Evolutionary conservation across 2,113 vertebrate species (phyloP), one percentile per base, ranked within the genome.

Genomic region (Podilymbus podiceps): DNA sequence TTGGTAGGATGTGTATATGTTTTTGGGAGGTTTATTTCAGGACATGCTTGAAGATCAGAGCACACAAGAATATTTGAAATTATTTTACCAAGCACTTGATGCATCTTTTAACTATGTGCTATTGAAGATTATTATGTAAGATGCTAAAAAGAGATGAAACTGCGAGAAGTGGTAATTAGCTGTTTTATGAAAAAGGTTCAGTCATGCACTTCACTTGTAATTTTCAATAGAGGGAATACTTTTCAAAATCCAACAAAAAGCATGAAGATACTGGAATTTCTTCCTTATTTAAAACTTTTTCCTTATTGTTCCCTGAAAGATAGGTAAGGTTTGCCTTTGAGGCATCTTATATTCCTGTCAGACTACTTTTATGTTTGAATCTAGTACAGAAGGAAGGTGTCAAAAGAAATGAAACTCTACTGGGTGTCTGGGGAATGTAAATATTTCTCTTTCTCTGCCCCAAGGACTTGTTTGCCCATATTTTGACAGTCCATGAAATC

Each of bases 401-500:
- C 99, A 99, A 98, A 99, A 99, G 98, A 98, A 98, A 97, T 97
- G 97, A 98, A 99, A 98, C 95, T 98, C 98, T 95, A 91, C 93
- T 13, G 81, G 93, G 95, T 98, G 94, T 98, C 98, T 97, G 95
- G 96, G 98, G 98, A 99, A 98, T 98, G 98, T 98, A 99, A 99
- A 99, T 99, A 98, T 98, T 98, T 97, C 97, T 98, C 94, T 98
- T 98, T 97, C 95, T 96, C 95, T 97, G 97, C 98, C 98, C 98
- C 93, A 95, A 98, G 98, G 98, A 99, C 97, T 97, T 98, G 98
- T 98, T 98, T 98, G 98, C 97, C 98, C 98, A 98, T 96, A 95
- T 98, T 98, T 98, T 99, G 98, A 99, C 99, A 98, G 98, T 98
- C 98, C 95, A 97, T 98, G 98, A 98, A 98, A 98, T 96, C 97